Evolutionary conservation across 2,113 vertebrate species (phyloP).

Genomic region (Pitta sordida): DNA sequence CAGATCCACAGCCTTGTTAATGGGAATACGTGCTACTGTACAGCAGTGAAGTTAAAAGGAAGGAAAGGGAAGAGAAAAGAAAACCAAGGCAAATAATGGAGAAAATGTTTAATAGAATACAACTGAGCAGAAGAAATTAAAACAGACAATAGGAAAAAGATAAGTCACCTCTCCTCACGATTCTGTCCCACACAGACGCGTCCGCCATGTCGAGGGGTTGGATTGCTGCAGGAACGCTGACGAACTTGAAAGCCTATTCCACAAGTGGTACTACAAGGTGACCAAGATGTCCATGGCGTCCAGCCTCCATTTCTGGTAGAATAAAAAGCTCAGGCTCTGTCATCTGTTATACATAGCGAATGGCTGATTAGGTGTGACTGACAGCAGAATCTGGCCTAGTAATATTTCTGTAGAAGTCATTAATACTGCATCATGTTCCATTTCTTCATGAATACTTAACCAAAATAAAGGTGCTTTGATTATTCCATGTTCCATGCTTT

Average conservation of each 20-base stretch:
- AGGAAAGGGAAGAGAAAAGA: neutral
- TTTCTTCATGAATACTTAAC: neutral
- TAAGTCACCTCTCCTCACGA: constrained; percentile 87
- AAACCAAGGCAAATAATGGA: neutral
- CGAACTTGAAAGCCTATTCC: constrained; percentile 98
- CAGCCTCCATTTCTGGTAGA: constrained; percentile 90
- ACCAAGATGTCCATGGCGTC: constrained; percentile 96
- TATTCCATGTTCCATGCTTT: neutral
- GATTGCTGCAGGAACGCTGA: constrained; percentile 96
- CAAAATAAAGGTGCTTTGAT: neutral
- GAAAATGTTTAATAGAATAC: neutral
- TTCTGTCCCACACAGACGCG: constrained; percentile 97
- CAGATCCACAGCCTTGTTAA: neutral
- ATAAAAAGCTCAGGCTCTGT: constrained; percentile 62
- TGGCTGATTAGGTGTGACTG: neutral
- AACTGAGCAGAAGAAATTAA: neutral
- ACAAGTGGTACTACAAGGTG: constrained; percentile 94
- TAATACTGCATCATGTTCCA: neutral
- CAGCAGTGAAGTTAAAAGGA: neutral
- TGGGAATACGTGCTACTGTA: neutral
- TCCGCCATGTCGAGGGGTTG: constrained; percentile 90
- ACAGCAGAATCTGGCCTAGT: neutral
- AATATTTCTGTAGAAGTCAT: constrained; percentile 29
- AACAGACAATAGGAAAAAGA: neutral
- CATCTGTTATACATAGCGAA: constrained; percentile 40